A percentile compares a stretch with the other conserved stretches of the same genome.
Evolutionary conservation across 2,888 invertebrate species (phyloP).

Genomic region (Phasia obesa): DNA sequence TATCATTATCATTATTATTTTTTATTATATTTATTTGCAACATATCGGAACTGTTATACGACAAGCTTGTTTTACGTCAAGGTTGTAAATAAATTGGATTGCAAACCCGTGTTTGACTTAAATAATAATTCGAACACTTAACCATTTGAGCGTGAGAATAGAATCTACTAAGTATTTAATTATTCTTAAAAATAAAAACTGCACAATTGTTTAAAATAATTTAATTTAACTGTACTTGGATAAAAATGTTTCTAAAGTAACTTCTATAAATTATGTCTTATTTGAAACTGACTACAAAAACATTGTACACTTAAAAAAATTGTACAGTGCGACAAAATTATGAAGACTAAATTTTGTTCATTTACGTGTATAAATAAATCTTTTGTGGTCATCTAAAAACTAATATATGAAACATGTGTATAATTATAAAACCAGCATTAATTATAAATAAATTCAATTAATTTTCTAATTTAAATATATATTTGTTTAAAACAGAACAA

Average conservation of each 20-base stretch:
- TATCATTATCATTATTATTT: background rate
- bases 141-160: background rate
- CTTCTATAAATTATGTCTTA: no score
- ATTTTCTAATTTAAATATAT: no score
- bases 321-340: no score
- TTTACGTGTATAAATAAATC: no score
- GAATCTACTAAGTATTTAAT: background rate
- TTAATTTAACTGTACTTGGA: background rate
- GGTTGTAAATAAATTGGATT: constrained; percentile 68
- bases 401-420: no score
- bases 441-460: no score
- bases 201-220: background rate
- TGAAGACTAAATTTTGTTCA: no score
- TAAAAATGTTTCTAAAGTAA: background rate
- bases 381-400: no score
- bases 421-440: no score
- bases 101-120: constrained; percentile 41
- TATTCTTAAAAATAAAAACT: background rate
- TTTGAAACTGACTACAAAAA: no score
- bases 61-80: constrained; percentile 56
- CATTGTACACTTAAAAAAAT: no score
- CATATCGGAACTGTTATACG: constrained; percentile 31
- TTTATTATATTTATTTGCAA: constrained; percentile 24
- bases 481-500: no score
- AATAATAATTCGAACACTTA: constrained; percentile 16